Conservation (phyloP, 2,113 vertebrate genomes). For the Trematomus loennbergii region DNA sequence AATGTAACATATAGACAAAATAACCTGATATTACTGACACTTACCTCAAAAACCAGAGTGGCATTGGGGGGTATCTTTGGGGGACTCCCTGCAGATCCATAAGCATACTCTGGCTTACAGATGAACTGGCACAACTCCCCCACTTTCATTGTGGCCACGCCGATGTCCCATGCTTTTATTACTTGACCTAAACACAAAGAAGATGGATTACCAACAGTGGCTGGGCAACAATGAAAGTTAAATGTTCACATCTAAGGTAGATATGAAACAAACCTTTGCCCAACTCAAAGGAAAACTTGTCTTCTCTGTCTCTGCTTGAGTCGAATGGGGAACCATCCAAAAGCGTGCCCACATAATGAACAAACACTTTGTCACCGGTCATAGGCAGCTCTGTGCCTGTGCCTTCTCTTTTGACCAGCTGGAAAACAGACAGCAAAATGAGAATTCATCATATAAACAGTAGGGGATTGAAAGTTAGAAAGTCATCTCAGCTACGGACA, state of each 20-base stretch:
- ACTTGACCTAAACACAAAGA: conserved; percentile 88
- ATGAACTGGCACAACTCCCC: conserved; percentile 92
- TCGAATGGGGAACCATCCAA: conserved; percentile 95
- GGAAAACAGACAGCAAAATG: conserved; percentile 8
- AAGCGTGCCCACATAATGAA: conserved; percentile 96
- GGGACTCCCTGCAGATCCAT: conserved; percentile 94
- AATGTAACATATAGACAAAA: background rate
- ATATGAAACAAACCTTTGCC: conserved; percentile 91
- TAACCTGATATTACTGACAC: background rate
- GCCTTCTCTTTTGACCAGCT: conserved; percentile 94
- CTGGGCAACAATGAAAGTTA: background rate
- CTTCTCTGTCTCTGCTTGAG: conserved; percentile 92
- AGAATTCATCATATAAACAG: background rate
- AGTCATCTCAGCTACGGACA: background rate
- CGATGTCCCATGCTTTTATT: conserved; percentile 98
- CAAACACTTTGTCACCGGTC: conserved; percentile 95
- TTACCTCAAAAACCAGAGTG: conserved; percentile 95
- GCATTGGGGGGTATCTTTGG: conserved; percentile 96
- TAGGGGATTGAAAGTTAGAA: background rate
- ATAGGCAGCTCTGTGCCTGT: conserved; percentile 89
- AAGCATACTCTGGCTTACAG: conserved; percentile 96
- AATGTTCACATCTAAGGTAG: background rate
- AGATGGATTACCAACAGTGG: background rate
- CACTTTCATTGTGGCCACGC: conserved; percentile 93
- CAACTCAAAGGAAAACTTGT: conserved; percentile 95